These are phyloP conservation scores for Mamestra brassicae DNA, from an alignment of 2,888 invertebrate species.

Conservation along the genomic window DNA sequence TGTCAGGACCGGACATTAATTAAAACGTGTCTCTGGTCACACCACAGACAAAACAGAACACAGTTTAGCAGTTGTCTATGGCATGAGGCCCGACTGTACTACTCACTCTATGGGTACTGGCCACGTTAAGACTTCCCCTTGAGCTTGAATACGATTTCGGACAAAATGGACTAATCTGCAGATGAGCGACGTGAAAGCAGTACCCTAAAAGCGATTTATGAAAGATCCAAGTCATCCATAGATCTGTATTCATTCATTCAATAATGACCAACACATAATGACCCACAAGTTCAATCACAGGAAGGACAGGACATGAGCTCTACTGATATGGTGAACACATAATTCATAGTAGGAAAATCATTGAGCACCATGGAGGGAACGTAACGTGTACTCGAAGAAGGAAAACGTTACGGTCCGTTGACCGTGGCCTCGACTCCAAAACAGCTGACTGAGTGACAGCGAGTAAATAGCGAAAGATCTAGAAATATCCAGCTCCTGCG, in stretches of 20 bases:
- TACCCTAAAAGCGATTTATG: too few relatives aligned
- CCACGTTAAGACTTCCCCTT: background rate
- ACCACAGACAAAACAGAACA: too few relatives aligned
- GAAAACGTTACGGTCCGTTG: slow-evolving; percentile 42
- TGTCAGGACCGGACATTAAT: too few relatives aligned
- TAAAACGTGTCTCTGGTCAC: too few relatives aligned
- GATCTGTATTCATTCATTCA: background rate
- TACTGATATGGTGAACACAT: background rate
- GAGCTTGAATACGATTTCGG: background rate
- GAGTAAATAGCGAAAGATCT: slow-evolving; percentile 19
- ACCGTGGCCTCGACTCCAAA: slow-evolving; percentile 41
- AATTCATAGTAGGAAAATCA: slow-evolving; percentile 19
- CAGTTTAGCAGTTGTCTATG: too few relatives aligned
- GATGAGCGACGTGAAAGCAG: too few relatives aligned
- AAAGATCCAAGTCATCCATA: background rate
- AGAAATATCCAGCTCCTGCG: slow-evolving; percentile 4
- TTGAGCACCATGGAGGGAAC: slow-evolving; percentile 28
- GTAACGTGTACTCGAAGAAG: slow-evolving; percentile 1
- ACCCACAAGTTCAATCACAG: background rate
- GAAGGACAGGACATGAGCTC: background rate
- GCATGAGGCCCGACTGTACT: too few relatives aligned
- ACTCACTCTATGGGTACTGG: too few relatives aligned
- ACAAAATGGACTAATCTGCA: background rate
- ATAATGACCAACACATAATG: background rate
- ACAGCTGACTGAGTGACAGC: slow-evolving; percentile 12